Conservation (phyloP, 2,113 vertebrate genomes). For the Corythornis cristatus region DNA sequence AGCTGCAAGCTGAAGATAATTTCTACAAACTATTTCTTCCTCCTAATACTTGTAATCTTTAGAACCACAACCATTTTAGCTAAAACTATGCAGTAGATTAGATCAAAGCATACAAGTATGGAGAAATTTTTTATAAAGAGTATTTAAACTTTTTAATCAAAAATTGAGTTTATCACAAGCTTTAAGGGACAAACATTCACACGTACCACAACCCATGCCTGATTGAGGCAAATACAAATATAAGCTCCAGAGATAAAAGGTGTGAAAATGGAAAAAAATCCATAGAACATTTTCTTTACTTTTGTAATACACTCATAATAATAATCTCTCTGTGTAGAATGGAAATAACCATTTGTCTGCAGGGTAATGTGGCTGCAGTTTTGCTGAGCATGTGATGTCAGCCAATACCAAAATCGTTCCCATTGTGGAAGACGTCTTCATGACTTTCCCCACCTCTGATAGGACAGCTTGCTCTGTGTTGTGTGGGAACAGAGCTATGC, state of each 20-base stretch:
- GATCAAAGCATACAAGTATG: constrained; percentile 67
- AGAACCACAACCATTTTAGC: constrained; percentile 57
- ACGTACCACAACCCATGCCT: neutral
- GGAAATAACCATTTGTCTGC: neutral
- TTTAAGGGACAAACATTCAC: constrained; percentile 41
- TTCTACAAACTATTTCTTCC: constrained; percentile 61
- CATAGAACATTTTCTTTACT: neutral
- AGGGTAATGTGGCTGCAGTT: neutral
- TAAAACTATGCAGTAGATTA: constrained; percentile 66
- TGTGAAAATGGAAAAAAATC: neutral
- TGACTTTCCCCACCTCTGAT: neutral
- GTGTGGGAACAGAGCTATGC: neutral
- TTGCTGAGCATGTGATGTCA: neutral
- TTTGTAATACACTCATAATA: neutral
- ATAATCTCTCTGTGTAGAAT: neutral
- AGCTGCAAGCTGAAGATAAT: constrained; percentile 75
- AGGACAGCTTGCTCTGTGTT: neutral
- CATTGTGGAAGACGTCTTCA: neutral
- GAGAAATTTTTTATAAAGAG: constrained; percentile 51
- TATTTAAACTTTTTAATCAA: constrained; percentile 70
- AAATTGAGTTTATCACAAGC: constrained; percentile 48
- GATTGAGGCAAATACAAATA: constrained; percentile 58
- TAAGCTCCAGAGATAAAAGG: constrained; percentile 38
- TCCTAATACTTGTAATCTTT: constrained; percentile 68
- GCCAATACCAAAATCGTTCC: neutral